phyloP scores from a whole-genome alignment of 2,113 vertebrate genomes.

The Calonectris borealis region DNA sequence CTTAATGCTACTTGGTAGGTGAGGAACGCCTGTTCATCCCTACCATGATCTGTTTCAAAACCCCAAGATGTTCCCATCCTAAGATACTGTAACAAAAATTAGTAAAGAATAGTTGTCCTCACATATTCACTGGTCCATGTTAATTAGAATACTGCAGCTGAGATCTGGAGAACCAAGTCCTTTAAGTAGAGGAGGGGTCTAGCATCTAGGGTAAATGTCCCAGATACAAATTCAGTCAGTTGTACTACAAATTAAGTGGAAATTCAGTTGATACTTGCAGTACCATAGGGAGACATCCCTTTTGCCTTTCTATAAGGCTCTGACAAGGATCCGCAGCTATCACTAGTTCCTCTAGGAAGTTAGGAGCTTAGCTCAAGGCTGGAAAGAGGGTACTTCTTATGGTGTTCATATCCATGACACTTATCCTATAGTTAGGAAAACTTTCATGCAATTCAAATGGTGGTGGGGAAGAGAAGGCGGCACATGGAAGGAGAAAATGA shows the following conservation, averaged over 20 bases:
- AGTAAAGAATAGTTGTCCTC: neutral
- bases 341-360: neutral
- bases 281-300: neutral
- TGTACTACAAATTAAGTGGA: neutral
- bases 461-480: neutral
- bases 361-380: neutral
- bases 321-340: neutral
- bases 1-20: neutral
- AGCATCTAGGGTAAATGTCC: neutral
- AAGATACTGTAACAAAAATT: neutral
- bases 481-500: neutral
- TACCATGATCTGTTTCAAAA: neutral
- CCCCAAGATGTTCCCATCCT: neutral
- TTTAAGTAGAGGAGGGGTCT: neutral
- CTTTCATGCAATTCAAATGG: neutral
- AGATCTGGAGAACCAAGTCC: neutral
- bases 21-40: neutral
- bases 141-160: neutral
- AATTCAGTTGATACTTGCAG: neutral
- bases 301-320: neutral
- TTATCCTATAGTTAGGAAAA: neutral
- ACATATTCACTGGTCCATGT: neutral
- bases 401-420: accelerated
- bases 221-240: neutral
- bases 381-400: neutral